Base-by-base conservation (phyloP, 1,140 invertebrate genomes). In the Ceratoteleas bidentatus region DNA sequence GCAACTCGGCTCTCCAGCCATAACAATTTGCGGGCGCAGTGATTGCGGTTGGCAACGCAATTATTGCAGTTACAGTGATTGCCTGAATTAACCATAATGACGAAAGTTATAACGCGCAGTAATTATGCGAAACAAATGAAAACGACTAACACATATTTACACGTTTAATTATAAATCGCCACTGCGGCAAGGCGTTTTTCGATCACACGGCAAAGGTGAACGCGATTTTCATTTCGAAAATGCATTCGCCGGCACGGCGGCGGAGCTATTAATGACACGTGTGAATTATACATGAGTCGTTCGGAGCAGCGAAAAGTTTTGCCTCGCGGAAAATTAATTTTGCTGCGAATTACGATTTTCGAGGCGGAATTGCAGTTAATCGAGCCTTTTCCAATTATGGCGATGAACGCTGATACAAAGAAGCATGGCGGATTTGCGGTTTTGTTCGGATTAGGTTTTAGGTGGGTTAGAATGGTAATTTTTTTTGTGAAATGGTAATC, bases 11-110 rank as follows among this genome's bases (percentile, higher is more conserved):
- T 13, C 40, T 52, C 56, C 47, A 45, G 24, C 52, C 49, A 47
- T 45, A 66, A 66, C 64, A 66, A 66, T 66, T 66, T 66, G 64
- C 40, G 54, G 53, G 15, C 49, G 13, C 40, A 49, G 43, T 68
- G 38, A 68, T 65, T 38, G 53, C n/a, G 53, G 65, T 57, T 57
- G 15, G 32, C 9, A 57, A 49, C n/a, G 52, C 65, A 57, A 68
- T 68, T 68, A 68, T 68, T 49, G 43, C 53, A 68, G 7, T 57
- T 57, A 49, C 54, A 34, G 40, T 16, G 53, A 68, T 68, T 57
- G 65, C 32, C 36, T 16, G 33, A 68, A 68, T 68, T 68, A 68
- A 47, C 43, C 11, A 24, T 49, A 68, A 68, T 49, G 49, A 49
- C 36, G 33, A 68, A 68, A 68, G 32, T 54, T 65, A 54, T 43